Evolutionary conservation across 2,797 vertebrate genomes (phyloP), one percentile per base, ranked within the genome.

Genomic region (Pachyuromys duprasi): DNA sequence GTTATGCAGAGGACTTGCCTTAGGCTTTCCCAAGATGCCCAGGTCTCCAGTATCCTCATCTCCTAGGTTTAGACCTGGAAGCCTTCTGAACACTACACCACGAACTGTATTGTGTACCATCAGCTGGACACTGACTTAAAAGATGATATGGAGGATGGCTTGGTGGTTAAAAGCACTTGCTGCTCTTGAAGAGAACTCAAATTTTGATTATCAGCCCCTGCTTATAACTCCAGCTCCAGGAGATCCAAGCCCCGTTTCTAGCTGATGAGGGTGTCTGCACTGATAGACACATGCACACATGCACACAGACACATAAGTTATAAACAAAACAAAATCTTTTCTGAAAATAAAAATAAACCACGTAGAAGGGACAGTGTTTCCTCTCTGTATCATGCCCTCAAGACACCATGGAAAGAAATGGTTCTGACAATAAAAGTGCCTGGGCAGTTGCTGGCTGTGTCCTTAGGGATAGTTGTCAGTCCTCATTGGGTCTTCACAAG

Each of bases 321-420:
- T 49, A 84, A 65, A 45, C 2, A 28, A 83, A 65, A 28, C 15
- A 65, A 83, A 28, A 42, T 31, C 1, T 45, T 33, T 45, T 42
- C 13, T 11, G 36, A 39, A 72, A 72, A 69, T 33, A 70, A 70
- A 70, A n/a, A 7, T 83, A 45, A 84, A 53, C 31, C 45, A 9
- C 12, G 5, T 72, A 5, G 17, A 86, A 36, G 15, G n/a, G 72
- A 31, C 4, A 13, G 24, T 42, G 2, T 7, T 39, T 18, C 42
- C 0, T 5, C 17, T 8, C 15, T 8, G 3, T 14, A 4, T 55
- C 53, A 20, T 15, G 14, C 20, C 9, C 0, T 33, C 2, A 36
- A 60, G 31, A 28, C 57, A 18, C n/a, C 15, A 0, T 36, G 26
- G 79, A 12, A 12, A 81, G 42, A 11, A 14, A 5, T 0, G 24